Percentiles rank a stretch among this genome's conserved stretches.
These are phyloP conservation scores for Nibea albiflora DNA, from an alignment of 2,113 vertebrate species.

Conservation along the genomic window DNA sequence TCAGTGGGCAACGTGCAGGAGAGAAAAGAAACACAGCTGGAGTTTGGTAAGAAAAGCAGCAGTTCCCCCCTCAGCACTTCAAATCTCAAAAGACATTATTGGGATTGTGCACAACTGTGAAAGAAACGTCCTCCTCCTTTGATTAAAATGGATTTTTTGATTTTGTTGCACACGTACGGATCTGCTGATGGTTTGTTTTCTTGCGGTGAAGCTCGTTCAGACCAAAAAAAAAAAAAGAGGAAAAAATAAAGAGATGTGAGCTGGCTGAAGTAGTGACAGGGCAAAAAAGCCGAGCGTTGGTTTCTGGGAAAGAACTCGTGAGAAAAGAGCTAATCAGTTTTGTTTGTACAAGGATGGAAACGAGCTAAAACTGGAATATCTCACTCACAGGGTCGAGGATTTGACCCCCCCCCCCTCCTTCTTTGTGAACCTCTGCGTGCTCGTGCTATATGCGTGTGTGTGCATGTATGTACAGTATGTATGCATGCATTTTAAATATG, in stretches of 20 bases:
- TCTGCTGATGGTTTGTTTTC: slow-evolving; percentile 72
- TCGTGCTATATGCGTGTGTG: no score
- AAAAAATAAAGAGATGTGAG: slow-evolving; percentile 3
- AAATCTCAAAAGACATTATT: slow-evolving; percentile 57
- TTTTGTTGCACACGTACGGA: slow-evolving; percentile 35
- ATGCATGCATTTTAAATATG: slow-evolving; percentile 51
- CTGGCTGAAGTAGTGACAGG: slow-evolving; percentile 1
- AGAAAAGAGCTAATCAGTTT: slow-evolving; percentile 2
- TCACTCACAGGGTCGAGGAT: background rate
- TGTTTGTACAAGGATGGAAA: slow-evolving; percentile 8
- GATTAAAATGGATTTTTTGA: slow-evolving; percentile 59
- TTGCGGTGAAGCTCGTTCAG: slow-evolving; percentile 6
- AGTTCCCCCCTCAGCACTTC: slow-evolving; percentile 59
- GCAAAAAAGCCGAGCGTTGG: background rate
- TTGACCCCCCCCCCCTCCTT: no score
- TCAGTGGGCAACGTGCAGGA: slow-evolving; percentile 11
- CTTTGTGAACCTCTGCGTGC: background rate
- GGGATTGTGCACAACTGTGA: slow-evolving; percentile 60
- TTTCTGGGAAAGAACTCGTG: slow-evolving; percentile 7
- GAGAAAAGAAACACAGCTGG: slow-evolving; percentile 33
- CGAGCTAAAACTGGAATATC: slow-evolving; percentile 2
- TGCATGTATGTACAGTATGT: background rate
- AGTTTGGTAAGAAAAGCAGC: slow-evolving; percentile 45
- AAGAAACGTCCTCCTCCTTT: slow-evolving; percentile 62
- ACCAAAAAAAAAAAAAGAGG: slow-evolving; percentile 17